A percentile compares a stretch with the other conserved stretches of the same genome.
Evolutionary conservation across 2,888 invertebrate genomes (phyloP).

Genomic region (Melanotus villosus): DNA sequence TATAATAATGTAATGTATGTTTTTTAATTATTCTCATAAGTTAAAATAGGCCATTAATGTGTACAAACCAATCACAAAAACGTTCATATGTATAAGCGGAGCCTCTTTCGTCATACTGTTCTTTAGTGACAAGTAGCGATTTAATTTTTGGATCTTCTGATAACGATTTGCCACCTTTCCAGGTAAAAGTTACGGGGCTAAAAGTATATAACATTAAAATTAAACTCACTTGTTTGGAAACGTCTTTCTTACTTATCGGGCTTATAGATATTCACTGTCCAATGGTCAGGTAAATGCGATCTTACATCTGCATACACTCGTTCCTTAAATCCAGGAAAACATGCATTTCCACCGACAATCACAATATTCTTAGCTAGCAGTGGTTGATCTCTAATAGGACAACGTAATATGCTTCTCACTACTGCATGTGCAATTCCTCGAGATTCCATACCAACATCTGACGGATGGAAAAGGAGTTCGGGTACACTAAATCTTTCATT

Average conservation of each 20-base stretch:
- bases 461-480: constrained; percentile 94
- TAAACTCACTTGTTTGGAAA: too few relatives aligned
- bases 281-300: constrained; percentile 82
- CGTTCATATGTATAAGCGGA: constrained; percentile 72
- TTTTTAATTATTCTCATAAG: too few relatives aligned
- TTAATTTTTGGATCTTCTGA: constrained; percentile 82
- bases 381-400: constrained; percentile 82
- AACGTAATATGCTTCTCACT: constrained; percentile 80
- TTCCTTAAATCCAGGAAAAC: constrained; percentile 89
- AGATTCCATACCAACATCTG: constrained; percentile 91
- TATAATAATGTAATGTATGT: not conserved
- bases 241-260: constrained; percentile 78
- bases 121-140: constrained; percentile 81
- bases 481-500: constrained; percentile 97
- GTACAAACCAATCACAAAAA: constrained; percentile 69
- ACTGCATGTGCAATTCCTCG: constrained; percentile 96
- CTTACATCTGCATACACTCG: constrained; percentile 85
- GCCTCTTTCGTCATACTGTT: constrained; percentile 93
- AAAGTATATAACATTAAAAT: too few relatives aligned
- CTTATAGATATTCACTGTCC: constrained; percentile 80
- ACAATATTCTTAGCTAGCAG: constrained; percentile 88
- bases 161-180: constrained; percentile 89
- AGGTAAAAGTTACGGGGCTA: constrained; percentile 87
- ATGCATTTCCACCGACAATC: constrained; percentile 84
- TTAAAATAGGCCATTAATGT: too few relatives aligned